Conservation (phyloP, 2,113 vertebrate genomes). For the Calidris pygmaea region DNA sequence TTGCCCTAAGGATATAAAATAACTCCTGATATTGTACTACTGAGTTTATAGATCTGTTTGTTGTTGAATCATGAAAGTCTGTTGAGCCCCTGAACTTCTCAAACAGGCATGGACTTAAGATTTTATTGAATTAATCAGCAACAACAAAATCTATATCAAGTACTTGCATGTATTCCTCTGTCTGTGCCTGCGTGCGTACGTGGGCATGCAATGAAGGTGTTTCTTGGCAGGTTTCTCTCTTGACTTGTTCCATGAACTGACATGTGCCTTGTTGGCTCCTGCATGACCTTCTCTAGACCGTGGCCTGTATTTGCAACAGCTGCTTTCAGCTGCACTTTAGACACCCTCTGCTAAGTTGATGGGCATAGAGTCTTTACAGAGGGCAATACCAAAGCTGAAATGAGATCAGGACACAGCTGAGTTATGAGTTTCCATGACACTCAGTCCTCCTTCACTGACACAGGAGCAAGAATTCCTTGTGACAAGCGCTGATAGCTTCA, state of each 20-base stretch:
- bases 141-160: background rate
- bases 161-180: background rate
- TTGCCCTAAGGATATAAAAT: background rate
- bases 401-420: background rate
- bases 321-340: background rate
- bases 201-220: background rate
- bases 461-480: background rate
- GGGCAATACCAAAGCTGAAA: background rate
- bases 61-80: background rate
- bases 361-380: background rate
- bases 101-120: background rate
- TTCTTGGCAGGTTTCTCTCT: background rate
- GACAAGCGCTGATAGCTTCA: background rate
- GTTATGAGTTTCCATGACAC: background rate
- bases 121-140: background rate
- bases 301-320: background rate
- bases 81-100: background rate
- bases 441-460: background rate
- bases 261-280: background rate
- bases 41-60: background rate
- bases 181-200: rapidly evolving
- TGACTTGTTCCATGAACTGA: background rate
- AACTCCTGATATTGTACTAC: background rate
- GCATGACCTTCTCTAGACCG: background rate
- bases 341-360: background rate